phyloP scores from a whole-genome alignment of 2,888 invertebrate species.

The Calameuta filiformis region DNA sequence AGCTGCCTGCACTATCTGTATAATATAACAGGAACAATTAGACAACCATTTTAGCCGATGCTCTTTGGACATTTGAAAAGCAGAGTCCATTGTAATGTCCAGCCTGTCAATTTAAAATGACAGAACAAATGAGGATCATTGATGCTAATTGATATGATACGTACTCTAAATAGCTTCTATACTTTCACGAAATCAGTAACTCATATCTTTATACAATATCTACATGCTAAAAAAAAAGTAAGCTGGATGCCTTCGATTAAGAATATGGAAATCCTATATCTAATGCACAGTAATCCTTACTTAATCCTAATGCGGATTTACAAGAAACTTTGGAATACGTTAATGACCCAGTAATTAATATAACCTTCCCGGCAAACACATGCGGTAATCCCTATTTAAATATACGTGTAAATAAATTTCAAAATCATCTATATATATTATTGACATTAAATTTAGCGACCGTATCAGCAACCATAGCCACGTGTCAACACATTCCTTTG shows the following conservation, averaged over 20 bases:
- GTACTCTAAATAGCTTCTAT: not conserved
- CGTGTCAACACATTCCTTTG: not conserved
- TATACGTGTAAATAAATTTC: not conserved
- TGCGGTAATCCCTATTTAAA: not conserved
- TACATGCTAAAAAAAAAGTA: not conserved
- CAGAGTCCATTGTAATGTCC: not conserved
- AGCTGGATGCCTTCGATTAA: not conserved
- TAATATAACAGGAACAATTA: not conserved
- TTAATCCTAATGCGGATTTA: not conserved
- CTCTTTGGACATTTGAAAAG: not conserved
- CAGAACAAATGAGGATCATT: too few species aligned
- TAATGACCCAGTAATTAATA: not conserved
- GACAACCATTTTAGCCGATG: not conserved
- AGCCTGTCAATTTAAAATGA: not conserved
- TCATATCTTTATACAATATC: not conserved
- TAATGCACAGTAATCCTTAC: not conserved
- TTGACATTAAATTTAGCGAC: not conserved
- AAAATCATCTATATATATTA: not conserved
- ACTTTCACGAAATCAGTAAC: not conserved
- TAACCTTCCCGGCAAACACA: not conserved
- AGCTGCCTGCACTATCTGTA: not conserved
- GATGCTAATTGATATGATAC: too few species aligned
- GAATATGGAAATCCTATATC: not conserved
- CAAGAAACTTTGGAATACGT: not conserved
- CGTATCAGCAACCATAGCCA: not conserved